Evolutionary conservation across 2,888 invertebrate genomes (phyloP).

Genomic region (Polymixis lichenea): DNA sequence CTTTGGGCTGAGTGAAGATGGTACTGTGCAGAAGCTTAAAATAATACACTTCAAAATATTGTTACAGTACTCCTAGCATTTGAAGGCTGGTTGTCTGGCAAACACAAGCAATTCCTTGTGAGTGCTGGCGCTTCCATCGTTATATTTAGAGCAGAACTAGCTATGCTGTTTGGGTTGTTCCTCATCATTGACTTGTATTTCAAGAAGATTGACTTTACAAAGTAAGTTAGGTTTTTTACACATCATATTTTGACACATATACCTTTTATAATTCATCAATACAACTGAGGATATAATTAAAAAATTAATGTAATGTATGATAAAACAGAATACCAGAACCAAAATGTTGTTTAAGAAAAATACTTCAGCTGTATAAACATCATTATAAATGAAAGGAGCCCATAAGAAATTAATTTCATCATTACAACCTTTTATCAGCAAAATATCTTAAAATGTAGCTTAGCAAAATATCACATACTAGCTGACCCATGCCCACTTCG

Average conservation of each 20-base stretch:
- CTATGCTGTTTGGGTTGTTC: slow-evolving; percentile 96
- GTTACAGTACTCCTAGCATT: slow-evolving; percentile 96
- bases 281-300: not conserved
- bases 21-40: not conserved
- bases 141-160: slow-evolving; percentile 97
- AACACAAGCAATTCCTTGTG: slow-evolving; percentile 94
- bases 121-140: slow-evolving; percentile 96
- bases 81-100: slow-evolving; percentile 95
- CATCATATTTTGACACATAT: not conserved
- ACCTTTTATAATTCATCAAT: not conserved
- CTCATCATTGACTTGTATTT: slow-evolving; percentile 94
- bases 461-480: too few species aligned
- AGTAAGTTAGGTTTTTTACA: slow-evolving; percentile 70
- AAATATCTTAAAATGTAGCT: not conserved
- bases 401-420: not conserved
- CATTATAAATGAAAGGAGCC: not conserved
- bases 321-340: too few species aligned
- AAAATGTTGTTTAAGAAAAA: not conserved
- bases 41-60: slow-evolving; percentile 1
- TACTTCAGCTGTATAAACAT: slow-evolving; percentile 7
- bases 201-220: slow-evolving; percentile 90
- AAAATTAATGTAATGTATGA: too few species aligned
- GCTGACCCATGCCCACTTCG: too few species aligned
- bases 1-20: not conserved
- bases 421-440: not conserved